Conservation (phyloP, 2,797 vertebrate species). For the Masticophis lateralis region DNA sequence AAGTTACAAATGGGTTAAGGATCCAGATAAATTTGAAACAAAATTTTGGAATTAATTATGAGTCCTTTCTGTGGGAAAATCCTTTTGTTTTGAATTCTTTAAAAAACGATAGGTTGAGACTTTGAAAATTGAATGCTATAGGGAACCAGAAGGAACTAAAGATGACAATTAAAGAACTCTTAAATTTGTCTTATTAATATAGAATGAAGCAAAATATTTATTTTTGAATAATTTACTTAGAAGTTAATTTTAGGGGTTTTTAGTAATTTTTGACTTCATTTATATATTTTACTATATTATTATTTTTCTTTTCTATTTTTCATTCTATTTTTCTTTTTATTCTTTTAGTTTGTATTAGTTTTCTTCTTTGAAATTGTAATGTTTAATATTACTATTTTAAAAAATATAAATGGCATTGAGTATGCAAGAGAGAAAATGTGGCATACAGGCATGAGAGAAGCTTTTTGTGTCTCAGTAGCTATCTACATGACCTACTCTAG, state of each 20-base stretch:
- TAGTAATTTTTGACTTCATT: neutral
- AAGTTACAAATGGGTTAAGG: neutral
- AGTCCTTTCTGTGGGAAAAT: neutral
- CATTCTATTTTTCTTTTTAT: neutral
- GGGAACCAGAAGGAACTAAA: neutral
- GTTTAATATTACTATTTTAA: neutral
- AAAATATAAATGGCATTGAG: neutral
- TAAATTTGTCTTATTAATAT: neutral
- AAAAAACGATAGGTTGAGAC: neutral
- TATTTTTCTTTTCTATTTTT: neutral
- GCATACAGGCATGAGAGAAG: neutral
- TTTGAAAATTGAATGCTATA: neutral
- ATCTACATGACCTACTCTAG: neutral
- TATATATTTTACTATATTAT: neutral
- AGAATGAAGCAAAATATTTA: neutral
- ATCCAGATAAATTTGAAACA: neutral
- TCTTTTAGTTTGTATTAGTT: neutral
- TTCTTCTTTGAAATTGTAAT: neutral
- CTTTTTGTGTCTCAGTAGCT: neutral
- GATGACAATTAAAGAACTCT: neutral
- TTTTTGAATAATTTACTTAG: neutral
- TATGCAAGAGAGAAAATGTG: neutral
- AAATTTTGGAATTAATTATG: neutral
- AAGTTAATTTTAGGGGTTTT: neutral
- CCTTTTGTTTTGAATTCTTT: neutral